phyloP scores from a whole-genome alignment of 2,113 vertebrate species.

The Zeus faber region DNA sequence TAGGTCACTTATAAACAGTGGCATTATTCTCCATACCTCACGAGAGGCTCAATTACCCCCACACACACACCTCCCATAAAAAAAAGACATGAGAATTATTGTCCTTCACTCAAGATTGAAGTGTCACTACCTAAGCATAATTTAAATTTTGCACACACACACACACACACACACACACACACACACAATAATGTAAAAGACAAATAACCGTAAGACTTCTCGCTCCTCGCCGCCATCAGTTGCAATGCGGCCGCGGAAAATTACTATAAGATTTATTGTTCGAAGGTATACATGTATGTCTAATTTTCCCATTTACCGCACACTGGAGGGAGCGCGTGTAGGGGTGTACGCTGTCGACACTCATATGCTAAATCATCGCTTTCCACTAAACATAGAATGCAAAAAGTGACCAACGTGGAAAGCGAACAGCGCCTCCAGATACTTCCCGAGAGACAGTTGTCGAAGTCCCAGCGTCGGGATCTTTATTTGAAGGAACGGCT shows the following conservation, averaged over 20 bases:
- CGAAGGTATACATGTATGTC: slow-evolving; percentile 70
- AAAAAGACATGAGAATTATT: slow-evolving; percentile 74
- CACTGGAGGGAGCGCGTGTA: too few species aligned
- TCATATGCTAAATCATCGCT: too few species aligned
- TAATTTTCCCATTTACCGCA: slow-evolving; percentile 80
- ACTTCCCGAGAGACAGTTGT: too few species aligned
- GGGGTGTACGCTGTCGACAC: too few species aligned
- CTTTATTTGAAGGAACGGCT: slow-evolving; percentile 35
- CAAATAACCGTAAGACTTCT: slow-evolving; percentile 60
- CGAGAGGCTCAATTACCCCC: slow-evolving; percentile 50
- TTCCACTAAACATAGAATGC: too few species aligned
- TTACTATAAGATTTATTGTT: slow-evolving; percentile 82
- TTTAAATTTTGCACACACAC: slow-evolving; percentile 55
- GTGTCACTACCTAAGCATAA: slow-evolving; percentile 69
- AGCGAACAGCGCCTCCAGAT: too few species aligned
- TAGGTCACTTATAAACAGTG: slow-evolving; percentile 88
- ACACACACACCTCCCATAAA: slow-evolving; percentile 60
- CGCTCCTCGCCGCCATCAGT: slow-evolving; percentile 63
- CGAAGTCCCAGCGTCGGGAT: too few species aligned
- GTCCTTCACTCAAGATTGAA: slow-evolving; percentile 50
- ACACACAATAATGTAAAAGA: slow-evolving; percentile 33
- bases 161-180: slow-evolving; percentile 12
- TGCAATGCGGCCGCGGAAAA: slow-evolving; percentile 74
- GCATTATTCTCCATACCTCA: slow-evolving; percentile 80
- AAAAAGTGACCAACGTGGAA: too few species aligned